Percentiles rank a stretch among this genome's conserved stretches.
These are phyloP conservation scores for Myotis pilosus DNA, from an alignment of 2,797 vertebrate species.

Conservation along the genomic window DNA sequence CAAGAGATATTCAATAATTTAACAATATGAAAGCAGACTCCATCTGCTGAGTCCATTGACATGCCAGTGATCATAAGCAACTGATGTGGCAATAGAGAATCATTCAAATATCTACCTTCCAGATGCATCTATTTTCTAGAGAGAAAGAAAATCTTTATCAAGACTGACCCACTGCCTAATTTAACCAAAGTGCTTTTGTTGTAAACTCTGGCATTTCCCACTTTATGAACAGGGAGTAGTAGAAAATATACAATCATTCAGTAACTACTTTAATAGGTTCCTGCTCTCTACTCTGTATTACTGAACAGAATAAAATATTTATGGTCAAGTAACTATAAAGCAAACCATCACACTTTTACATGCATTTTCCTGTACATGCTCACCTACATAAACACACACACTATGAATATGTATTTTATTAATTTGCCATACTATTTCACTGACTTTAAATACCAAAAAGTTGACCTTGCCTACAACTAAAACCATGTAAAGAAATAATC, in stretches of 20 bases:
- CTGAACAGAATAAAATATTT: conserved; percentile 77
- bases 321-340: conserved; percentile 79
- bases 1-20: conserved; percentile 48
- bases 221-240: conserved; percentile 62
- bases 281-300: conserved; percentile 72
- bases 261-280: conserved; percentile 65
- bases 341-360: conserved; percentile 22
- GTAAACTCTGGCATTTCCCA: conserved; percentile 69
- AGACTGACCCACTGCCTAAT: conserved; percentile 56
- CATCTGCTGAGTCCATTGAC: conserved; percentile 40
- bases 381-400: neutral
- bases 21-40: conserved; percentile 64
- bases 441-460: conserved; percentile 17
- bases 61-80: conserved; percentile 60
- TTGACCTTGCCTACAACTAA: conserved; percentile 36
- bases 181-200: conserved; percentile 69
- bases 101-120: conserved; percentile 68
- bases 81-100: conserved; percentile 31
- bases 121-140: conserved; percentile 49
- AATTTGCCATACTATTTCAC: neutral
- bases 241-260: conserved; percentile 65
- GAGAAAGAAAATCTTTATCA: conserved; percentile 48
- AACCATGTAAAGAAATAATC: neutral
- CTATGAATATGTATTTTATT: neutral
- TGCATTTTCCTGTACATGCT: neutral